phyloP scores from a whole-genome alignment of 2,797 vertebrate genomes.

The Microctenopoma steveboyesi region DNA sequence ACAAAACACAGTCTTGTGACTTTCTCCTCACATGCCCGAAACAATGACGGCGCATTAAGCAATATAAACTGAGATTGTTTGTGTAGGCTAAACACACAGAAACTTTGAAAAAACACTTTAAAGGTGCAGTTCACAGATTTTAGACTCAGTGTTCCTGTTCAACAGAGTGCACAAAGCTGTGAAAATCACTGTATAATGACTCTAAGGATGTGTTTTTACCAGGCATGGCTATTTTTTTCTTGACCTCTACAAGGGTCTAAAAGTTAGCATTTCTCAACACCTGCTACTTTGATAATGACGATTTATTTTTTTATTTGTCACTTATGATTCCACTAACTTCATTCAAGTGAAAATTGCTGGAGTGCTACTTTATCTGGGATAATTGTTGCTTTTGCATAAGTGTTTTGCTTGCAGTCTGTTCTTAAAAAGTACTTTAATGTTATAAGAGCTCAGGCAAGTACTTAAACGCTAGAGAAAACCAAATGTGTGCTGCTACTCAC shows the following conservation, averaged over 20 bases:
- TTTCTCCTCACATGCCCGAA: constrained; percentile 21
- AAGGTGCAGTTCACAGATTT: constrained; percentile 5
- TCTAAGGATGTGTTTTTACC: too few species aligned
- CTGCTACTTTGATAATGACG: background rate
- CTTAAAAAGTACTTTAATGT: background rate
- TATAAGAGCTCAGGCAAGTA: background rate
- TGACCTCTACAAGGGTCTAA: too few species aligned
- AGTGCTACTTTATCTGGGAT: background rate
- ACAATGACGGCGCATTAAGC: constrained; percentile 13
- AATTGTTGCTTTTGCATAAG: background rate
- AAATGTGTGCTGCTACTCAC: background rate
- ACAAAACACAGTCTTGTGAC: constrained; percentile 42
- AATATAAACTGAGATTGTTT: background rate
- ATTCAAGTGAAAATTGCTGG: background rate
- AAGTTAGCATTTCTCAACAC: background rate
- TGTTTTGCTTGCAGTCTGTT: background rate
- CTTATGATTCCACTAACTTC: background rate
- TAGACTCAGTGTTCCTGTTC: background rate
- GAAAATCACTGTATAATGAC: background rate
- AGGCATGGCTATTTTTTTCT: background rate
- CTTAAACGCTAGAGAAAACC: background rate
- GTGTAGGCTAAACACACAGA: background rate
- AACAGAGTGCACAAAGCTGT: background rate
- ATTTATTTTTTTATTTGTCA: background rate
- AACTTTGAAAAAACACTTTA: background rate